Evolutionary conservation across 2,888 invertebrate genomes (phyloP).

Genomic region (Trissolcus brochymenae): DNA sequence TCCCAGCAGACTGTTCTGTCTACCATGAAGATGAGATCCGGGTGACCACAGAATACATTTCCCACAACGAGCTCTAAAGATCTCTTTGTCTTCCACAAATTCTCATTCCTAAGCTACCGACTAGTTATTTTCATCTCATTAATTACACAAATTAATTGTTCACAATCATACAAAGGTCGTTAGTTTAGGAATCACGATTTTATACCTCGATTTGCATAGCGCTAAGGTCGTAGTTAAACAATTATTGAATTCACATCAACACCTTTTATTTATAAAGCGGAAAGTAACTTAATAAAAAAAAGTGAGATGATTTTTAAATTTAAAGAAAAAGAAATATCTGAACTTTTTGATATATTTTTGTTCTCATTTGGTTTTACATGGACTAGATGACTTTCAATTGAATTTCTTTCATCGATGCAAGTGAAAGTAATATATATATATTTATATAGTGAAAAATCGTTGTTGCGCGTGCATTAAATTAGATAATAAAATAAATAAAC

Average conservation of each 20-base stretch:
- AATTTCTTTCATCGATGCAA: no score
- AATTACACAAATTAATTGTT: not conserved
- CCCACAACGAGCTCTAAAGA: constrained; percentile 87
- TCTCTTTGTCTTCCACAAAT: constrained; percentile 11
- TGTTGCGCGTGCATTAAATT: constrained; percentile 3
- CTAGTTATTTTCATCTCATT: constrained; percentile 2
- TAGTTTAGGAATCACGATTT: constrained; percentile 22
- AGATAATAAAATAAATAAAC: constrained; percentile 6
- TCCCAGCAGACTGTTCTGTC: constrained; percentile 85
- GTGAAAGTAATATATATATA: no score
- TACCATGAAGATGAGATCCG: constrained; percentile 90
- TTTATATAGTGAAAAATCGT: constrained; percentile 19
- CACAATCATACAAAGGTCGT: constrained; percentile 1
- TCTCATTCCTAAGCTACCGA: constrained; percentile 13
- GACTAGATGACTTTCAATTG: no score
- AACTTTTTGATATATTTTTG: not conserved
- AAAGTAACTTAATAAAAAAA: not conserved
- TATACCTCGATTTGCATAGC: constrained; percentile 47
- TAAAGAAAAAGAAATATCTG: not conserved
- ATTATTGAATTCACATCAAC: no score
- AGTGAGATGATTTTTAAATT: no score
- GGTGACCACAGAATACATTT: constrained; percentile 86
- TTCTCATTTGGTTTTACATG: no score
- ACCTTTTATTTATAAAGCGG: not conserved
- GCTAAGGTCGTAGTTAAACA: constrained; percentile 5